Conservation (phyloP, 1,140 invertebrate genomes). For the Panagrolaimus sp. region DNA sequence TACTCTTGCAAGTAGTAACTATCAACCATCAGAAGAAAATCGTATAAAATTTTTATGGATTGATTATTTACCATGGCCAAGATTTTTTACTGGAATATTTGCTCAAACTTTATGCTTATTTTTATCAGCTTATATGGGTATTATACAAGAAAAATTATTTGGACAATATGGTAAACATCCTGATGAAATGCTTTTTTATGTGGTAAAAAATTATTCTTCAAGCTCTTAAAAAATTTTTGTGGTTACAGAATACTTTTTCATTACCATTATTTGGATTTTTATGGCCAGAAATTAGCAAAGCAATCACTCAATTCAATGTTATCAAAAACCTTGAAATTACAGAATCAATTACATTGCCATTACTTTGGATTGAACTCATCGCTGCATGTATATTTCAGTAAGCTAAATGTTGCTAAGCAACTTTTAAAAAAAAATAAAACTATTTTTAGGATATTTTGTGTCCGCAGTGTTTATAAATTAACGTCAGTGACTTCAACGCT, state of each 20-base stretch:
- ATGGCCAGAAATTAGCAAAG: slow-evolving; percentile 67
- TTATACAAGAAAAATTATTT: slow-evolving; percentile 87
- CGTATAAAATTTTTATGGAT: slow-evolving; percentile 18
- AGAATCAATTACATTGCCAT: slow-evolving; percentile 75
- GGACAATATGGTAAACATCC: slow-evolving; percentile 82
- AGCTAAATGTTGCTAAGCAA: slow-evolving; percentile 16
- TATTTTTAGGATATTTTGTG: slow-evolving; percentile 71
- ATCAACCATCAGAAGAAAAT: background rate
- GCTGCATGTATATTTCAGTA: slow-evolving; percentile 39
- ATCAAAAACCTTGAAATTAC: slow-evolving; percentile 63
- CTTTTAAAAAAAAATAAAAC: background rate
- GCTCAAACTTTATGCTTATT: slow-evolving; percentile 80
- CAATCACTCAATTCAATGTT: slow-evolving; percentile 62
- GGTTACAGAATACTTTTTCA: slow-evolving; percentile 69
- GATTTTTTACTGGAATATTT: slow-evolving; percentile 62
- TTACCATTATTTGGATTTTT: slow-evolving; percentile 76
- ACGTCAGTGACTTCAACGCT: slow-evolving; percentile 86
- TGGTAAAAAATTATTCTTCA: slow-evolving; percentile 51
- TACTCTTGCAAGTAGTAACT: slow-evolving; percentile 62
- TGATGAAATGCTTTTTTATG: slow-evolving; percentile 75
- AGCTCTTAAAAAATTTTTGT: background rate
- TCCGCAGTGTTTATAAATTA: slow-evolving; percentile 84
- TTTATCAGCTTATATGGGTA: slow-evolving; percentile 87
- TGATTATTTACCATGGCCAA: slow-evolving; percentile 22
- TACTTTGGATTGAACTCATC: slow-evolving; percentile 12